Base-by-base conservation (phyloP, 2,113 vertebrate species). In the Pluvianellus socialis region DNA sequence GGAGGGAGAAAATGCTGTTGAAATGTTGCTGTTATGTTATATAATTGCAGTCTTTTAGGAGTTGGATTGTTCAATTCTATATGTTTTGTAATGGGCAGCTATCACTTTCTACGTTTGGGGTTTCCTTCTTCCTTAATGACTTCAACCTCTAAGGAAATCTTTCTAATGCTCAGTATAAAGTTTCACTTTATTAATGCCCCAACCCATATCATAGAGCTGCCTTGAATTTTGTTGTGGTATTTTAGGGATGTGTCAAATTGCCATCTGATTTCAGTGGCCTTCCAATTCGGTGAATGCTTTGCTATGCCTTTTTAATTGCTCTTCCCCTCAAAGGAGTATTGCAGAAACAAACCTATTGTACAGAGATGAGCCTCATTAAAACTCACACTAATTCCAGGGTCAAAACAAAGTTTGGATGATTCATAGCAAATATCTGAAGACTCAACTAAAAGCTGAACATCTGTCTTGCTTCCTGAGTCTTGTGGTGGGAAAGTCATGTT, bases 391-490 rank as follows among this genome's bases (percentile, higher is more conserved):
- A 77, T 79, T 92, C 70, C 72, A 79, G 70, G 44, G 59, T 75
- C 70, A 85, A 85, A 92, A 59, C 19, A 35, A 82, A 81, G 77
- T 92, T 79, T 90, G 28, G 56, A 40, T 94, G 68, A 79, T 95
- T 79, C 44, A 47, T 33, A 79, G 76, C 44, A 87, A 94, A 49
- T 81, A 95, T 79, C 49, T 93, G 71, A 91, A 81, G 68, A 71
- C 38, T 94, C 86, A 88, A 22, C 28, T 92, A 32, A 85, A 92
- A 84, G 52, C 47, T 84, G 52, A 95, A 87, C 89, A 92, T 96
- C 80, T 95, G 94, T 91, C 74, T 94, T 92, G 53, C 62, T 95
- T 91, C 80, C 73, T 72, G 77, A 76, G 20, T 85, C 84, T 68
- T 27, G 2, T 84, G 73, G 65, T 96, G 91, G 66, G 90, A 95